Evolutionary conservation across 2,113 vertebrate species (phyloP).

Genomic region (Cephalopholis sonnerati): DNA sequence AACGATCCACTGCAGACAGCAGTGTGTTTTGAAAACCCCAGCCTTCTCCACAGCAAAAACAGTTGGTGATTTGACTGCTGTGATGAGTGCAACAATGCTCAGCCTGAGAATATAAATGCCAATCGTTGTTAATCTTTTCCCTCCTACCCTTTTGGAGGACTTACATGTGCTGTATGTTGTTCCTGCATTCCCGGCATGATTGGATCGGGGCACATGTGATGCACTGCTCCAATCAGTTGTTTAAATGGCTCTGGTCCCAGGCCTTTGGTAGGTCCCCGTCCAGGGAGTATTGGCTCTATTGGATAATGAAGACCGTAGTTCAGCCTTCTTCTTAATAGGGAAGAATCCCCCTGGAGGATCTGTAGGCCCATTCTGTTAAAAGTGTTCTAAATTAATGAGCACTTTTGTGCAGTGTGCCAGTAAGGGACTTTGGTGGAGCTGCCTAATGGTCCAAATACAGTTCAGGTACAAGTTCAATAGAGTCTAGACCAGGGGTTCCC

Average conservation of each 20-base stretch:
- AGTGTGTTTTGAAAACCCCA: slow-evolving; percentile 20
- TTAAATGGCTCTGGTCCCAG: slow-evolving; percentile 20
- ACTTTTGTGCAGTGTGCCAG: slow-evolving; percentile 6
- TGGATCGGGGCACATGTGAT: slow-evolving; percentile 19
- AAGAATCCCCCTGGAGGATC: slow-evolving; percentile 1
- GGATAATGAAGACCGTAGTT: slow-evolving; percentile 22
- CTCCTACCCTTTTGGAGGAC: not conserved
- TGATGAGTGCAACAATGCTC: slow-evolving; percentile 13
- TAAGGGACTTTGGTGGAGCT: not conserved
- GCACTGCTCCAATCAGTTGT: slow-evolving; percentile 6
- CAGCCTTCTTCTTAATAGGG: slow-evolving; percentile 2
- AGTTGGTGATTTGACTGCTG: slow-evolving; percentile 32
- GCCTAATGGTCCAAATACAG: not conserved
- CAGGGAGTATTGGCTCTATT: slow-evolving; percentile 7
- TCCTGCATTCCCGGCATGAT: slow-evolving; percentile 19
- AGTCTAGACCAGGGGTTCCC: not conserved
- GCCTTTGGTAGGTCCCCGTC: slow-evolving; percentile 12
- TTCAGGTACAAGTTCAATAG: not conserved
- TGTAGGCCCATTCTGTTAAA: slow-evolving; percentile 9
- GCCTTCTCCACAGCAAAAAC: slow-evolving; percentile 11
- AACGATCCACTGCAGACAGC: slow-evolving; percentile 16
- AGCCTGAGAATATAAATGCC: not conserved
- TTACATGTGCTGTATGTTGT: not conserved
- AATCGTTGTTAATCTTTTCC: not conserved
- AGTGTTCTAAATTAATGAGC: slow-evolving; percentile 26